phyloP scores from a whole-genome alignment of 30 jellyfish, hydroid and myxozoan genomes.

The Turritopsis dohrnii region DNA sequence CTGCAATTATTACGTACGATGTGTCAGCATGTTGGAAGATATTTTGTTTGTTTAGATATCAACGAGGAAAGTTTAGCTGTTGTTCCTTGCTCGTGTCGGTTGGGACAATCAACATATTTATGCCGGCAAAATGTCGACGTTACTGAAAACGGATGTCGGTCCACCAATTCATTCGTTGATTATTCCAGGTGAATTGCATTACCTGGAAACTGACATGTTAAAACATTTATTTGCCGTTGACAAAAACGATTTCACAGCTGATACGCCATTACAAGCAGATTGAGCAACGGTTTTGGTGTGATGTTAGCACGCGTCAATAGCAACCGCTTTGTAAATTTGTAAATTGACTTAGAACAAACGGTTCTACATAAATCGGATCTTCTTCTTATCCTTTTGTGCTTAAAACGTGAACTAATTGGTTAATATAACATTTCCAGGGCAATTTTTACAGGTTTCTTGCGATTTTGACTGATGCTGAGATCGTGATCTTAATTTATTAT shows the following conservation, averaged over 20 bases:
- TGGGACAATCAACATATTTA: conserved; percentile 85
- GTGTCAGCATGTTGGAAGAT: background rate
- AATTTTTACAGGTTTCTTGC: no score
- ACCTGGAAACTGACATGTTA: conserved; percentile 77
- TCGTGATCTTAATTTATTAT: no score
- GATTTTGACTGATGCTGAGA: no score
- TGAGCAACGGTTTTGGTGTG: background rate
- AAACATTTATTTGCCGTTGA: conserved; percentile 45
- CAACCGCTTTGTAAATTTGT: no score
- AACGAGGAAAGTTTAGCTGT: conserved; percentile 62
- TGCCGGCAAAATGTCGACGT: conserved; percentile 51
- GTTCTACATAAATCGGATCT: no score
- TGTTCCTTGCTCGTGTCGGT: conserved; percentile 92
- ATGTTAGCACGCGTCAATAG: no score
- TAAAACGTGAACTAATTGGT: no score
- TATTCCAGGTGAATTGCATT: conserved; percentile 91
- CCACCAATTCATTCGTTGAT: conserved; percentile 91
- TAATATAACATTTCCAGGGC: no score
- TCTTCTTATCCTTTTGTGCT: no score
- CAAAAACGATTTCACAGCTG: background rate
- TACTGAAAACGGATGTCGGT: conserved; percentile 64
- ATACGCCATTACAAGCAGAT: background rate
- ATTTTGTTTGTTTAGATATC: conserved; percentile 26
- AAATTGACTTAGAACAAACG: no score
- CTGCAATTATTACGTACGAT: background rate